Conservation (phyloP, 2,113 vertebrate genomes). For the Thalassoma bifasciatum region DNA sequence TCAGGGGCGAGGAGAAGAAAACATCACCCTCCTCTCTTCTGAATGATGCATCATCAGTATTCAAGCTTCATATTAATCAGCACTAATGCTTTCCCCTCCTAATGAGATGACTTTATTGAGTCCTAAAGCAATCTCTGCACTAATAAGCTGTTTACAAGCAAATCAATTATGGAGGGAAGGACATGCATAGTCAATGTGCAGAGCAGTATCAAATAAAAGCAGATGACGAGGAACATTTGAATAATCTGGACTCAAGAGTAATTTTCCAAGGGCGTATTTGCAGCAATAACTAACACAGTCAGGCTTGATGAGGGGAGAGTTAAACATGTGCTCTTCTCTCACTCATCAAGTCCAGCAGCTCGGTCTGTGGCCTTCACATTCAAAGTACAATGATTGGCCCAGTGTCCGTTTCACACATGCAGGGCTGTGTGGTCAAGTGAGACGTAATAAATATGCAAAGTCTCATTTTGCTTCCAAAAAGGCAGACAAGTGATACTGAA, state of each 20-base stretch:
- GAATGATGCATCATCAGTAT: conserved; percentile 68
- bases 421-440: too few relatives aligned
- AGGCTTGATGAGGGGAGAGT: conserved; percentile 13
- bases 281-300: conserved; percentile 24
- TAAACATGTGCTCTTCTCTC: background rate
- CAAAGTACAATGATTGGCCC: too few relatives aligned
- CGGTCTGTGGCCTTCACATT: background rate
- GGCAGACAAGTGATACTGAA: too few relatives aligned
- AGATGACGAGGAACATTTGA: conserved; percentile 49
- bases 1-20: conserved; percentile 1
- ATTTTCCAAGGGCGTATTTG: conserved; percentile 52
- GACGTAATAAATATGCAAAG: too few relatives aligned
- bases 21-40: conserved; percentile 14
- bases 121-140: conserved; percentile 75
- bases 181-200: conserved; percentile 67
- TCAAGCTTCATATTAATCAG: conserved; percentile 71
- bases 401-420: too few relatives aligned
- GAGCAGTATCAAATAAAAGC: conserved; percentile 49
- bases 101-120: conserved; percentile 76
- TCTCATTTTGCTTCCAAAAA: too few relatives aligned
- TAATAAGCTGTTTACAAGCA: conserved; percentile 80
- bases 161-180: conserved; percentile 71
- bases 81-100: conserved; percentile 66
- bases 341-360: background rate
- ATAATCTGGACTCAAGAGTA: conserved; percentile 26